Base-by-base conservation (phyloP, 2,888 invertebrate species). In the Pristionchus mayeri region DNA sequence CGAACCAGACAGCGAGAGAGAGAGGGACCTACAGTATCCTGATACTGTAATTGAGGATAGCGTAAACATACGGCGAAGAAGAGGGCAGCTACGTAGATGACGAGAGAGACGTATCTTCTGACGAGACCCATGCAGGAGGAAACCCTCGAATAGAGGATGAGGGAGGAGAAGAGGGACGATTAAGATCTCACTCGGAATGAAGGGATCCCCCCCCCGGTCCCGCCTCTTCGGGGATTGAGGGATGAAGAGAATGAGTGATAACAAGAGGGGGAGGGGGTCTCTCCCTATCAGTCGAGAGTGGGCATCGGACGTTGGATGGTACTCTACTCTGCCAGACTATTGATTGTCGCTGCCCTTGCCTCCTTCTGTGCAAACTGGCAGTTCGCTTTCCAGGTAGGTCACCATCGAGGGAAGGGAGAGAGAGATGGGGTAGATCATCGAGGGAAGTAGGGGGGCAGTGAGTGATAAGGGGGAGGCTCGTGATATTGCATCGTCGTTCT, bases 331-430 rank as follows among this genome's bases (percentile, higher is more conserved):
- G 18, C 37, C 34, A 90, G 90, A 60, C 87, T 91, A 81, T 85
- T 91, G 52, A 85, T 89, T 78, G 85, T 92, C 82, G 88, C 90
- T 44, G 86, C 87, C 52, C 84, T 92, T 85, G 89, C 91, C 75
- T 89, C 90, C 75, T 92, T 92, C 85, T 90, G 90, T 84, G 88
- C 91, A 86, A 92, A 92, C 85, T 92, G 92, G 92, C 92, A 91
- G 76, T 92, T 92, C 87, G 92, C 91, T 44, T 92, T 91, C 86
- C 92, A 92, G 89, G 91, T 91, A 79, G 63, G 21, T 34, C 48
- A 34, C 24, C 0, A 7, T 21, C 63, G 57, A 24, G n/a, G 40
- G n/a, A 83, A 24, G 24, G 48, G 21, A 50, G 48, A 27, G 57
- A 57, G n/a, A n/a, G 40, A 13, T 40, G 34, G 37, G 27, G 75